Base-by-base conservation (phyloP, 2,888 invertebrate species). In the Trichopria drosophilae region DNA sequence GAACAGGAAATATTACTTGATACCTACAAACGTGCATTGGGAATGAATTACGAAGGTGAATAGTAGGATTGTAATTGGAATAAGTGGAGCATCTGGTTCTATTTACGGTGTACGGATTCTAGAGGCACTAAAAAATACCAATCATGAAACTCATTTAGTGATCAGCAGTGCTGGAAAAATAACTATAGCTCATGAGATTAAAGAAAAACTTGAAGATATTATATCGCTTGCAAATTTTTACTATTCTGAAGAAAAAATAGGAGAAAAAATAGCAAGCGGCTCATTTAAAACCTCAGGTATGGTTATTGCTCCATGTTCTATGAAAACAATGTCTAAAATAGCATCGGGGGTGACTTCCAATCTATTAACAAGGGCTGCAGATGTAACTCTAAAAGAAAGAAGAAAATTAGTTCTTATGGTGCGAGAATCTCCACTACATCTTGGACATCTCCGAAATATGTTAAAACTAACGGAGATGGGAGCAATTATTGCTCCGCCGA, bases 1-100 rank as follows among this genome's bases (percentile, higher is more conserved):
- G 45, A 45, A 28, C 45, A 45, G 13, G 45, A 45, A 26, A 28
- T 26, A 36, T 36, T 45, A 37, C 28, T 45, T 35, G 34, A 34
- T 35, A 44, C 24, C 35, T 34, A 44, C 35, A 44, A 44, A 24
- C 44, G 24, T 34, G 44, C 44, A 44, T 24, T 44, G 18, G 44
- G 44, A 32, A 44, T 44, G 44, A 44, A 34, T 24, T 31, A 15
- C 43, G 43, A 43, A 43, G 32, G 43, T 43, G 43, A 43, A 23
- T 32, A 43, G 32, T 3, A 31, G 31, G 19, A 44, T 36, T 26
- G 36, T 45, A 36, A 28, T 36, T 19, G 35, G 45, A 26, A 35
- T 45, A 18, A 45, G 36, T 29, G 46, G 37, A 26, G 46, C 46
- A 29, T 28, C 36, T 28, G 45, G 45, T 35, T 35, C 26, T 19